Base-by-base conservation (phyloP, 2,797 vertebrate genomes). In the Clarias laeviceps region DNA sequence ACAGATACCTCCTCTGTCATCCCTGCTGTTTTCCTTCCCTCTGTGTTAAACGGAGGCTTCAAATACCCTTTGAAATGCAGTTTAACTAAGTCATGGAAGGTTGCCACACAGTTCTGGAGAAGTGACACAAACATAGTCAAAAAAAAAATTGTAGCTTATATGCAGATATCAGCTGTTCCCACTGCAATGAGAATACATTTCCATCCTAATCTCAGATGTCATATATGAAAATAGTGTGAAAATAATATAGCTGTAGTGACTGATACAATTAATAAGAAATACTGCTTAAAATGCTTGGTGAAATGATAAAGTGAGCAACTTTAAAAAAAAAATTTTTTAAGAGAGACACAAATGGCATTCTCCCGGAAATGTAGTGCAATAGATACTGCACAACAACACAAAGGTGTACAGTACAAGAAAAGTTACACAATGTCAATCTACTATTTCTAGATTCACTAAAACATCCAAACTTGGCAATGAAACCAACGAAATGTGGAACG, bases 11-110 rank as follows among this genome's bases (percentile, higher is more conserved):
- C 92, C 56, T 93, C 92, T 56, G 90, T 91, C 93, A 94, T 94
- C 2, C 93, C 93, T 45, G 93, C 93, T 5, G 90, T 91, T 84
- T 85, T 91, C 65, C 93, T 90, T 57, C 93, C 93, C 59, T 93
- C 92, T 4, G 87, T 91, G 87, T 93, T 94, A 64, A 94, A 94
- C 0, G 93, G 93, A 24, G 93, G 93, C 85, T 94, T 94, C 82
- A 94, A 72, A 87, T 93, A 94, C 15, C 93, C 93, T 85, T 91
- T 93, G 32, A 94, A 94, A 89, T 94, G 91, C 78, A 90, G 64
- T 83, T 91, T 93, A 27, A 94, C 93, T 87, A 94, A 88, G 50
- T 92, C 84, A 79, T 94, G 93, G 86, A 94, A 94, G 0, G 90
- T 92, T 37, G 90, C 90, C 83, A 94, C 84, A 69, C 91, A 91